These are phyloP conservation scores for Oostethus manadensis DNA, from an alignment of 2,113 vertebrate species.

Conservation along the genomic window DNA sequence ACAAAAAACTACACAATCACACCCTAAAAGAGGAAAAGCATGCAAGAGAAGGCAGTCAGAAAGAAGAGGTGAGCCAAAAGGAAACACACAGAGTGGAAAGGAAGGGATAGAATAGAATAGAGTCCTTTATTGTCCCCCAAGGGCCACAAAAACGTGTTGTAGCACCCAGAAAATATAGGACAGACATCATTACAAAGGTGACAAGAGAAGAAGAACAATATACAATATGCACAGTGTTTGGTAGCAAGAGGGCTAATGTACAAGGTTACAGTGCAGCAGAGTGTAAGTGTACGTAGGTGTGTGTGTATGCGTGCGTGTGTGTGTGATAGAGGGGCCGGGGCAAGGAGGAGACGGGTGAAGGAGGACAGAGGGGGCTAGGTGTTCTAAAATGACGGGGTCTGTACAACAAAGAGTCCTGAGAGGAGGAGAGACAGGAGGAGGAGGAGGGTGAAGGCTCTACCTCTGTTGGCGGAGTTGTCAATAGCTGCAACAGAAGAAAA, in stretches of 20 bases:
- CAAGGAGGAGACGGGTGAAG: constrained; percentile 29
- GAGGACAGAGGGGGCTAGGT: constrained; percentile 12
- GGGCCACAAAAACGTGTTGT: constrained; percentile 63
- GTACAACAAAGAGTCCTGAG: constrained; percentile 72
- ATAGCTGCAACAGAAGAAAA: constrained; percentile 36
- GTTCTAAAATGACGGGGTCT: constrained; percentile 65
- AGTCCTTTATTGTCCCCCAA: constrained; percentile 75
- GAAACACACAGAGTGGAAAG: constrained; percentile 60
- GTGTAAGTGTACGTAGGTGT: constrained; percentile 6
- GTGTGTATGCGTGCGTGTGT: neutral
- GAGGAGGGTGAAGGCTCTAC: constrained; percentile 73
- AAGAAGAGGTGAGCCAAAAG: constrained; percentile 31
- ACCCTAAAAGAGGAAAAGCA: constrained; percentile 30
- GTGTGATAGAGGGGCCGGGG: constrained; percentile 22
- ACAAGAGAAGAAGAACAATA: constrained; percentile 73
- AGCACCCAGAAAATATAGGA: constrained; percentile 73
- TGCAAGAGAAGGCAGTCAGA: constrained; percentile 38
- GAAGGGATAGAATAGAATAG: constrained; percentile 74
- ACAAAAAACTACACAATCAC: constrained; percentile 23
- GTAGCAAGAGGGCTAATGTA: constrained; percentile 74
- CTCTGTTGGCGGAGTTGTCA: constrained; percentile 54
- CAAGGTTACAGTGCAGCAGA: constrained; percentile 67
- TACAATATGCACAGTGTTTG: constrained; percentile 78
- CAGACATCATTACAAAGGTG: constrained; percentile 75
- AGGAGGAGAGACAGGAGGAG: constrained; percentile 67